These are phyloP conservation scores for Neomorphus geoffroyi DNA, from an alignment of 2,797 vertebrate species.

Conservation along the genomic window DNA sequence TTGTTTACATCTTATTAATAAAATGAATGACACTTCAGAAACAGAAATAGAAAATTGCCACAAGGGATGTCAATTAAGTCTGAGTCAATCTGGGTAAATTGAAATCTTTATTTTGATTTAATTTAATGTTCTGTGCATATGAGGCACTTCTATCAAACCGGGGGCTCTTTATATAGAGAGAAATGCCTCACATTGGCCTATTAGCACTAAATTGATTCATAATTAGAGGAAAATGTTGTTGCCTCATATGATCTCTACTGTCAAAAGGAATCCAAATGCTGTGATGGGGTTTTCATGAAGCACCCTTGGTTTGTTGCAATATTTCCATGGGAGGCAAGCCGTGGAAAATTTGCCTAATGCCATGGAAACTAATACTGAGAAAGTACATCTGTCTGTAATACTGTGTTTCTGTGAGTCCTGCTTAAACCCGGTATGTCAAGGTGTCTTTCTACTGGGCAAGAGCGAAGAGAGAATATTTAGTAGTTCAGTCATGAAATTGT, in stretches of 20 bases:
- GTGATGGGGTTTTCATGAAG: slow-evolving; percentile 6
- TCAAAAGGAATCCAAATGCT: slow-evolving; percentile 39
- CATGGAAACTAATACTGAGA: not conserved
- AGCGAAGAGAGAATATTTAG: not conserved
- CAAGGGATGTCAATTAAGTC: slow-evolving; percentile 45
- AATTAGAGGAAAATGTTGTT: slow-evolving; percentile 63
- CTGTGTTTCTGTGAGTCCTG: not conserved
- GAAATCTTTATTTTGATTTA: slow-evolving; percentile 64
- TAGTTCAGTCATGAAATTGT: not conserved
- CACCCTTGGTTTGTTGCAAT: slow-evolving; percentile 4
- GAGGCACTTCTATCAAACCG: slow-evolving; percentile 34
- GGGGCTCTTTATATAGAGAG: slow-evolving; percentile 23
- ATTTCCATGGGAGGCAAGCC: not conserved
- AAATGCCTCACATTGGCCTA: slow-evolving; percentile 43
- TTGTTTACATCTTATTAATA: slow-evolving; percentile 70
- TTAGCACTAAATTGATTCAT: slow-evolving; percentile 63
- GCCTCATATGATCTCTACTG: slow-evolving; percentile 4
- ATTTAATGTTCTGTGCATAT: slow-evolving; percentile 59
- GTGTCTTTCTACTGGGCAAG: not conserved
- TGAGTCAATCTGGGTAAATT: slow-evolving; percentile 56
- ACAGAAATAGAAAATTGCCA: slow-evolving; percentile 44
- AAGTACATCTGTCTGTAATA: not conserved
- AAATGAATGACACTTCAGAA: slow-evolving; percentile 50
- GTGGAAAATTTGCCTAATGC: not conserved
- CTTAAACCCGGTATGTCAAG: not conserved